A percentile compares a stretch with the other conserved stretches of the same genome.
Conservation (phyloP, 2,113 vertebrate genomes). For the Cavia aperea region DNA sequence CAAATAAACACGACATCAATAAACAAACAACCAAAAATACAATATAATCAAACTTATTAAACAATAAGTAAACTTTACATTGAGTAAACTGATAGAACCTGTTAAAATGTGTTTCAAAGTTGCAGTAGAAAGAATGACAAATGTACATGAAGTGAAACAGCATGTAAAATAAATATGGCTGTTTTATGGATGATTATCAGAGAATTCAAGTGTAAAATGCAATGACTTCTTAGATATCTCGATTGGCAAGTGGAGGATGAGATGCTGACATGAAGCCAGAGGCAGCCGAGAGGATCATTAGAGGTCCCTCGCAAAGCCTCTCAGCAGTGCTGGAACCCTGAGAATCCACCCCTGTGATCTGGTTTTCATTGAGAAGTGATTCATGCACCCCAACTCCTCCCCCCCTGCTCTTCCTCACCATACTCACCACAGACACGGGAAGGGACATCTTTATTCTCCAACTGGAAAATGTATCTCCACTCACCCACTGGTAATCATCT, state of each 20-base stretch:
- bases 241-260: neutral
- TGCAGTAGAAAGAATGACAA: neutral
- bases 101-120: neutral
- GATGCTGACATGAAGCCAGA: neutral
- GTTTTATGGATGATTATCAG: conserved; percentile 16
- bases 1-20: neutral
- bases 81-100: neutral
- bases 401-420: neutral
- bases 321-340: neutral
- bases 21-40: neutral
- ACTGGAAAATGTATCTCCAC: neutral
- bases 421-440: neutral
- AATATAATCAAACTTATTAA: neutral
- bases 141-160: neutral
- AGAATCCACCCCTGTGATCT: neutral
- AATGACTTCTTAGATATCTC: neutral
- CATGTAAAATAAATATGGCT: neutral
- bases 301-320: neutral
- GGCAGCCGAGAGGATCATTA: neutral
- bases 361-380: neutral
- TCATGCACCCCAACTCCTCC: neutral
- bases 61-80: neutral
- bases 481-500: too few species aligned
- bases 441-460: neutral
- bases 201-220: neutral